A percentile compares a stretch with the other conserved stretches of the same genome.
phyloP scores from a whole-genome alignment of 2,888 invertebrate species.

The Xestia ashworthii region DNA sequence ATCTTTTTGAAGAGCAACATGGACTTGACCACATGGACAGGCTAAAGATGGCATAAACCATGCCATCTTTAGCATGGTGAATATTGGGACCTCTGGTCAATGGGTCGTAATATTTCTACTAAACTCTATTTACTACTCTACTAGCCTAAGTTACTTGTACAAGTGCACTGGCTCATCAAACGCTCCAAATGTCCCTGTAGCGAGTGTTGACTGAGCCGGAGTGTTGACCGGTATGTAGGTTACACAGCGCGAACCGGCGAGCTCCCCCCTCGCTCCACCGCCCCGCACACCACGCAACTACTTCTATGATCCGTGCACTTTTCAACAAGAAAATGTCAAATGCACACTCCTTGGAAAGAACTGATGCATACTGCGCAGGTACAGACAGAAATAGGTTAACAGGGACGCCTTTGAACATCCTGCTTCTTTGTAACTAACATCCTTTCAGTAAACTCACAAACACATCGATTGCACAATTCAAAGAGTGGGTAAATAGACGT shows the following conservation, averaged over 20 bases:
- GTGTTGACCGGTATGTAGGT: slow-evolving; percentile 91
- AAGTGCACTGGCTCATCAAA: slow-evolving; percentile 80
- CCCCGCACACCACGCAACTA: slow-evolving; percentile 81
- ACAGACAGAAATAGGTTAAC: slow-evolving; percentile 61
- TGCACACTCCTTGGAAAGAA: slow-evolving; percentile 73
- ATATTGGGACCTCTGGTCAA: neutral
- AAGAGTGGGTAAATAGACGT: slow-evolving; percentile 10
- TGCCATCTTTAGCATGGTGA: neutral
- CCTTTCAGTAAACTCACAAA: slow-evolving; percentile 25
- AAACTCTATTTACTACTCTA: slow-evolving; percentile 15
- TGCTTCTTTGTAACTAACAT: slow-evolving; percentile 23
- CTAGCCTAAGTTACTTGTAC: slow-evolving; percentile 69
- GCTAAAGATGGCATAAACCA: too few relatives aligned
- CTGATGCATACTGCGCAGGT: slow-evolving; percentile 44
- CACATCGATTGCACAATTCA: slow-evolving; percentile 36
- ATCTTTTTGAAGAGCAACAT: neutral
- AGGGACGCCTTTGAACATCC: slow-evolving; percentile 39
- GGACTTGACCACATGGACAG: too few relatives aligned
- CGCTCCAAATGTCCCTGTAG: slow-evolving; percentile 89
- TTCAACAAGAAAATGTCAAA: slow-evolving; percentile 87
- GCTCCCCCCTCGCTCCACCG: slow-evolving; percentile 70
- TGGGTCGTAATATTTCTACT: neutral
- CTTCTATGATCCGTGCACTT: slow-evolving; percentile 88
- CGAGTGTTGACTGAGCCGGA: slow-evolving; percentile 91
- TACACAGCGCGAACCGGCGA: slow-evolving; percentile 87